Base-by-base conservation (phyloP, 2,888 invertebrate species). In the Harpagoxenus sublaevis region DNA sequence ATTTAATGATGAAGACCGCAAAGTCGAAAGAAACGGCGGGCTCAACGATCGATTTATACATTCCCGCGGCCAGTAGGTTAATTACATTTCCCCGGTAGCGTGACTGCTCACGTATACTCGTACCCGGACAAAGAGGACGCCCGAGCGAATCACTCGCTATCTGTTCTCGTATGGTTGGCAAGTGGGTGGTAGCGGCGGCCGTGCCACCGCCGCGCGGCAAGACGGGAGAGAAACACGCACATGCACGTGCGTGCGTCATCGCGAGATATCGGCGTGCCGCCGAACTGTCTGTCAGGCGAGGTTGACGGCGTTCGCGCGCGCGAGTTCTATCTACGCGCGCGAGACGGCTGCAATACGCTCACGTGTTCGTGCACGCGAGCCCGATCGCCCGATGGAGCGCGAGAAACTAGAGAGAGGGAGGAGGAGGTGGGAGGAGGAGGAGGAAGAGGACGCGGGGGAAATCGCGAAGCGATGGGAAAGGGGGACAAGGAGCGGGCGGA, bases 281-380 rank as follows among this genome's bases (percentile, higher is more conserved):
- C 86, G 86, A 86, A 86, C 86, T 86, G 86, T 86, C 86, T 86
- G 83, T 86, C 86, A 84, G 68, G 60, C 74, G 23, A 68, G 55
- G 82, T 65, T 77, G 86, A 86, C 60, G 73, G 28, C 48, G 57
- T 18, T 66, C 51, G 18, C 57, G 57, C 45, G 48, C 28, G 75
- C 74, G 8, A 23, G n/a, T 39, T 77, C 63, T 53, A 77, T 77
- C 53, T 31, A 53, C 23, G 75, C 62, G 81, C 53, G 83, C 45
- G 35, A 83, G 55, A 79, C 83, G 18, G 66, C 23, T 66, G 45
- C 57, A 57, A 79, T 45, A 35, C 57, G 84, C 42, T 51, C 73
- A 66, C 74, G 84, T 85, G 60, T 74, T 42, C 35, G 39, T 39
- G 35, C 81, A 63, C 70, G 23, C 28, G 66, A 66, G 78, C n/a